A percentile compares a stretch with the other conserved stretches of the same genome.
Evolutionary conservation across 2,113 vertebrate genomes (phyloP).

Genomic region (Falcunculus frontatus): DNA sequence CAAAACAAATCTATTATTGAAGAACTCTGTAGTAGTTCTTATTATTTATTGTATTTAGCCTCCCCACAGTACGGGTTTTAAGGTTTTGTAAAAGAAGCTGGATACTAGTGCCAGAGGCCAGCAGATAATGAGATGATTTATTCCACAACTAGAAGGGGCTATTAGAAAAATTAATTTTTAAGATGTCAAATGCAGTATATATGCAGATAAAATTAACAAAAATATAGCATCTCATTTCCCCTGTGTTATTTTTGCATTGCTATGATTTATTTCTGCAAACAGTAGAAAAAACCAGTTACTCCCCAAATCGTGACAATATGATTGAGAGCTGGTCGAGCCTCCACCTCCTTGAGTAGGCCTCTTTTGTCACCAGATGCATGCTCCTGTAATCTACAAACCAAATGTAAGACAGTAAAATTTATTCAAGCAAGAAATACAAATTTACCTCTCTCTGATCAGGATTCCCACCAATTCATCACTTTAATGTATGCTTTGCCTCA

Average conservation of each 20-base stretch:
- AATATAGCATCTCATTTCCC: not conserved
- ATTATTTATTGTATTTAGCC: not conserved
- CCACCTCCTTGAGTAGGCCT: conserved; percentile 16
- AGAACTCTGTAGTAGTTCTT: not conserved
- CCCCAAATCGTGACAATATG: conserved; percentile 11
- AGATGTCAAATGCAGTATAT: not conserved
- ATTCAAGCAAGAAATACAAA: conserved; percentile 63
- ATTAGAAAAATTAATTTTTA: conserved; percentile 13
- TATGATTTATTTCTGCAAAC: conserved; percentile 1
- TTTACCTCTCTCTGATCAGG: conserved; percentile 57
- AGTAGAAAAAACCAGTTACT: not conserved
- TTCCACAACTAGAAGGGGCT: not conserved
- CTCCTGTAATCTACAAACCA: conserved; percentile 58
- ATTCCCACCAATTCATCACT: conserved; percentile 63
- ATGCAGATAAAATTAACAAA: not conserved
- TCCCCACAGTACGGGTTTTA: not conserved
- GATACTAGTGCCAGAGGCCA: not conserved
- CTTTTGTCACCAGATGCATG: conserved; percentile 52
- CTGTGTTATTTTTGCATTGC: not conserved
- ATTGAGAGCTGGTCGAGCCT: conserved; percentile 38
- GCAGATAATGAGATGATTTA: conserved; percentile 1
- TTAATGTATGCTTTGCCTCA: conserved; percentile 55
- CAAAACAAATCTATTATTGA: not conserved
- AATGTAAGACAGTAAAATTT: conserved; percentile 57
- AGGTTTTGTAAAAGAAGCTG: not conserved